phyloP scores from a whole-genome alignment of 2,888 invertebrate genomes.

The Onthophagus sagittarius region DNA sequence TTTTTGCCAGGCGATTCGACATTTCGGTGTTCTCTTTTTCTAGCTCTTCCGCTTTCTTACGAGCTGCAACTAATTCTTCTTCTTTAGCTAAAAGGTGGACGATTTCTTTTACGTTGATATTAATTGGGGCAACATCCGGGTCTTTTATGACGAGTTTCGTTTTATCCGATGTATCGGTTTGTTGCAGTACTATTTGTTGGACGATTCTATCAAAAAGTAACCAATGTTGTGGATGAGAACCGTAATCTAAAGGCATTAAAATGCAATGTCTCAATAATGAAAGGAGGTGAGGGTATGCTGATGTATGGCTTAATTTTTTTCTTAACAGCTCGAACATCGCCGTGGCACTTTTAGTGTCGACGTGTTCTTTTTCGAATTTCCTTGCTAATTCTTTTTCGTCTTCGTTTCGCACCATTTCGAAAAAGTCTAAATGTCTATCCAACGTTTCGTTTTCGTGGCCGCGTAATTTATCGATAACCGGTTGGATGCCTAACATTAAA shows the following conservation, averaged over 20 bases:
- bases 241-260: conserved; percentile 80
- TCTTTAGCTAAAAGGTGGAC: conserved; percentile 89
- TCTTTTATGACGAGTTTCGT: conserved; percentile 54
- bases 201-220: conserved; percentile 88
- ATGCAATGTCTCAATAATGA: conserved; percentile 87
- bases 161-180: conserved; percentile 42
- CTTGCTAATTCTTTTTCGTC: conserved; percentile 92
- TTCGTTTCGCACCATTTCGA: conserved; percentile 96
- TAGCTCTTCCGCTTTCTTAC: conserved; percentile 80
- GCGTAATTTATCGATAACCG: conserved; percentile 88
- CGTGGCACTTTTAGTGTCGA: conserved; percentile 90
- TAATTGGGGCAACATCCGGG: conserved; percentile 80
- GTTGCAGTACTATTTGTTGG: conserved; percentile 90
- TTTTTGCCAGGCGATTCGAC: conserved; percentile 81
- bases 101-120: conserved; percentile 87
- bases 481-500: conserved; percentile 94
- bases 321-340: conserved; percentile 88
- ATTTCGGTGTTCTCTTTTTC: conserved; percentile 87
- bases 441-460: conserved; percentile 91
- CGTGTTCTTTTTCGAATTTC: conserved; percentile 85
- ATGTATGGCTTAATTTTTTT: conserved; percentile 84
- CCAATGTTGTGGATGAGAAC: conserved; percentile 89
- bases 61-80: conserved; percentile 84
- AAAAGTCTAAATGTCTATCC: conserved; percentile 95
- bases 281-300: conserved; percentile 89